Evolutionary conservation across 2,113 vertebrate species (phyloP).

Genomic region (Taxidea taxus): DNA sequence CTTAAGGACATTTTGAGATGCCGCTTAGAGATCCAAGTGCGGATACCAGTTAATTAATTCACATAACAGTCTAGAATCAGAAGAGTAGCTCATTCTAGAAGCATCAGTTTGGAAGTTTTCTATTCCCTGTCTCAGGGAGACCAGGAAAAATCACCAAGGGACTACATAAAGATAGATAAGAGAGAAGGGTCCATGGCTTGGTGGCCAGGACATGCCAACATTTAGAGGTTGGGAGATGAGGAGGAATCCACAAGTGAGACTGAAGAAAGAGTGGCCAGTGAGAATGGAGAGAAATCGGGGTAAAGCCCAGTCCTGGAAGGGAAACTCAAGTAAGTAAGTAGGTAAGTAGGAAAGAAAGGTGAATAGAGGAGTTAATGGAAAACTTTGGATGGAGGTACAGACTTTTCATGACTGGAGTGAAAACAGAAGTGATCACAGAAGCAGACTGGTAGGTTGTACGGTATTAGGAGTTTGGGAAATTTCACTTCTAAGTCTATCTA

Average conservation of each 20-base stretch:
- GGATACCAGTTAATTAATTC: neutral
- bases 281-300: neutral
- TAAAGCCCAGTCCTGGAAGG: fast-evolving
- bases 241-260: neutral
- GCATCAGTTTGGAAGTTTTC: neutral
- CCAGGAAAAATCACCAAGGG: neutral
- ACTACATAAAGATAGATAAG: neutral
- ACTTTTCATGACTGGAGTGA: neutral
- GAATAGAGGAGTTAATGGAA: neutral
- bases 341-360: neutral
- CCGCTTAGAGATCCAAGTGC: neutral
- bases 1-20: neutral
- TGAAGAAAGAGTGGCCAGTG: neutral
- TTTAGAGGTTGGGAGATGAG: neutral
- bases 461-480: neutral
- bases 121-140: neutral
- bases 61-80: neutral
- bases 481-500: neutral
- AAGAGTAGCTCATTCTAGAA: neutral
- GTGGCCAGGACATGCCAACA: neutral
- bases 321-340: neutral
- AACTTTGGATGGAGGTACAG: too few relatives aligned
- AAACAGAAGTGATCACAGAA: neutral
- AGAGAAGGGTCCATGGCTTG: neutral
- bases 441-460: neutral